Conservation (phyloP, 2,888 invertebrate genomes). For the Oxyscelio sp. region DNA sequence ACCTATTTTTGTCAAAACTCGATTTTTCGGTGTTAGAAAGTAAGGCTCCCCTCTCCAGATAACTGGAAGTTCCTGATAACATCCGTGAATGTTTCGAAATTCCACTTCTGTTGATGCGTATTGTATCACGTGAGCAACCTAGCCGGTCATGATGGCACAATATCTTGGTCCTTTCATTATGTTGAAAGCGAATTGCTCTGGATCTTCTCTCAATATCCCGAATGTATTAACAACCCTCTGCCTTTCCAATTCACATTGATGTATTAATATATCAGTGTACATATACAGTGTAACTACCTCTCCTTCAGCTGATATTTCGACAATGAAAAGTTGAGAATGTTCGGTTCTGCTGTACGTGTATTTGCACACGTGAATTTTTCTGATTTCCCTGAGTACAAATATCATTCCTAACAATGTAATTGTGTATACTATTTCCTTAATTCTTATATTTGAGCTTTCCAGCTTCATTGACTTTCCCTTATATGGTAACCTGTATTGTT, state of each 20-base stretch:
- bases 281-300: constrained; percentile 56
- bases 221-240: constrained; percentile 79
- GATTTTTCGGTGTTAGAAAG: constrained; percentile 75
- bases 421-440: constrained; percentile 43
- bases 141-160: constrained; percentile 77
- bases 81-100: constrained; percentile 62
- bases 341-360: constrained; percentile 47
- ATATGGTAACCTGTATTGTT: constrained; percentile 70
- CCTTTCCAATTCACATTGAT: constrained; percentile 77
- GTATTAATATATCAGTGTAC: constrained; percentile 75
- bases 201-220: constrained; percentile 72
- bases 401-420: constrained; percentile 50
- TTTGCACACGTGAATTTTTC: constrained; percentile 16
- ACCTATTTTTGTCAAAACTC: constrained; percentile 55
- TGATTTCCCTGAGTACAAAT: constrained; percentile 64
- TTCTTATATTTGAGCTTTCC: not conserved
- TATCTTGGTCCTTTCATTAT: constrained; percentile 78
- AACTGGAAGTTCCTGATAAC: constrained; percentile 68
- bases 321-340: constrained; percentile 61
- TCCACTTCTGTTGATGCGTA: constrained; percentile 74
- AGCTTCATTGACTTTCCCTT: constrained; percentile 54
- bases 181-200: constrained; percentile 77
- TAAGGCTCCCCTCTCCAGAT: constrained; percentile 34
- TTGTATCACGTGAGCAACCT: constrained; percentile 79
- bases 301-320: constrained; percentile 16